Percentiles rank a stretch among this genome's conserved stretches.
Conservation (phyloP, 1,140 invertebrate genomes). For the Lordiphosa clarofinis region DNA sequence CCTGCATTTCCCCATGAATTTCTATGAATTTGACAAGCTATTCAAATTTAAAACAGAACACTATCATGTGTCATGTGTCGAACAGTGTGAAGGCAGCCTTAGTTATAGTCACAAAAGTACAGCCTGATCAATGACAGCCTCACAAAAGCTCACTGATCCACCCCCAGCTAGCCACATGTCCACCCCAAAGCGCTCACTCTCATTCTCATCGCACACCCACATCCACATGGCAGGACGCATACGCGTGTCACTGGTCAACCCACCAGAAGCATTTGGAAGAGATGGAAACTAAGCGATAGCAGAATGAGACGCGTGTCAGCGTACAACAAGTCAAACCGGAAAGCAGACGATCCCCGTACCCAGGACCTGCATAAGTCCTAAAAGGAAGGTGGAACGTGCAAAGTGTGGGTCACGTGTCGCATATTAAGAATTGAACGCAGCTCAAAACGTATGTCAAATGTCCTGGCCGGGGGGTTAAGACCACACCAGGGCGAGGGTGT, state of each 20-base stretch:
- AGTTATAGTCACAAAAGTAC: neutral
- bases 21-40: no score
- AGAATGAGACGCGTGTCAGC: constrained; percentile 37
- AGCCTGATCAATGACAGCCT: constrained; percentile 7
- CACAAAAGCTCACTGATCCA: constrained; percentile 6
- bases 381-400: constrained; percentile 28
- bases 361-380: constrained; percentile 43
- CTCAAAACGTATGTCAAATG: constrained; percentile 58
- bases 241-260: constrained; percentile 47
- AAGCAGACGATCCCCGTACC: constrained; percentile 25
- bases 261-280: constrained; percentile 20
- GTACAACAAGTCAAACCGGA: constrained; percentile 59
- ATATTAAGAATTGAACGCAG: constrained; percentile 54
- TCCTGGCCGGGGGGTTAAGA: constrained; percentile 6
- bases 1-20: no score
- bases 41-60: no score
- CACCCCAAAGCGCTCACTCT: neutral
- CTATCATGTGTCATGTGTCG: no score
- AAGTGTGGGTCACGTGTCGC: constrained; percentile 59
- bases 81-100: no score
- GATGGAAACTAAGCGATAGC: constrained; percentile 36
- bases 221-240: constrained; percentile 17
- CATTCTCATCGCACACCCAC: constrained; percentile 13
- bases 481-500: constrained; percentile 39
- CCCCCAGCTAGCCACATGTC: constrained; percentile 32